A percentile compares a stretch with the other conserved stretches of the same genome.
Conservation (phyloP, 2,113 vertebrate species). For the Mormoops blainvillei region DNA sequence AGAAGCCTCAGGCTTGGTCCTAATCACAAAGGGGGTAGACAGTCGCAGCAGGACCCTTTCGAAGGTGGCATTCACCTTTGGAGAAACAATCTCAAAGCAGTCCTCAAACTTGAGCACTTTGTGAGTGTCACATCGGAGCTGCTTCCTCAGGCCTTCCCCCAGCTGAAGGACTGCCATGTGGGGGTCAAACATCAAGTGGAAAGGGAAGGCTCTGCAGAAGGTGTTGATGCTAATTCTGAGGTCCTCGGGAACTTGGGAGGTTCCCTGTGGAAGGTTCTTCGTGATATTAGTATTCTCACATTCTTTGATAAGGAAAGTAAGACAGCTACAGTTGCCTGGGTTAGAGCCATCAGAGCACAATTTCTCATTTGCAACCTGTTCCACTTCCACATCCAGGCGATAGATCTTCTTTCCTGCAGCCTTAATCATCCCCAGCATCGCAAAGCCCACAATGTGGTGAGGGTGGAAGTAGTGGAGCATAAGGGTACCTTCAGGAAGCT, state of each 20-base stretch:
- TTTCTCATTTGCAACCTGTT: slow-evolving; percentile 86
- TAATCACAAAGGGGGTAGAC: slow-evolving; percentile 96
- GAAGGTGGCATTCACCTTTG: slow-evolving; percentile 92
- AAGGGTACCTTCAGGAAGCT: slow-evolving; percentile 85
- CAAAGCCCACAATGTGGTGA: slow-evolving; percentile 90
- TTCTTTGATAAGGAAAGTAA: slow-evolving; percentile 91
- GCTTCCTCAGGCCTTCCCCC: slow-evolving; percentile 93
- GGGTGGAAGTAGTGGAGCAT: slow-evolving; percentile 96
- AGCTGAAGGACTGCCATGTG: slow-evolving; percentile 94
- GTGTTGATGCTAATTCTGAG: slow-evolving; percentile 94
- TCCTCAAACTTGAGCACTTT: slow-evolving; percentile 91
- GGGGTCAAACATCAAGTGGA: slow-evolving; percentile 95
- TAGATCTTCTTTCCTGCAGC: slow-evolving; percentile 94
- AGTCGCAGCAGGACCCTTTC: slow-evolving; percentile 92
- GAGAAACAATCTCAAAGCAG: slow-evolving; percentile 96
- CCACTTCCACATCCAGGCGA: slow-evolving; percentile 89
- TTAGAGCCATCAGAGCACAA: slow-evolving; percentile 83
- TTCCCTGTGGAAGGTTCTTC: slow-evolving; percentile 80
- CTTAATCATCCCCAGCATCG: slow-evolving; percentile 95
- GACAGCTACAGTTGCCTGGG: slow-evolving; percentile 85
- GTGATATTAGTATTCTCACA: slow-evolving; percentile 77
- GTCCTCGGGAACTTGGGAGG: slow-evolving; percentile 89
- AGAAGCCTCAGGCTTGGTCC: slow-evolving; percentile 88
- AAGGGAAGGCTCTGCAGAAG: slow-evolving; percentile 96
- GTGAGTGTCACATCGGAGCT: slow-evolving; percentile 90